Base-by-base conservation (phyloP, 1,140 invertebrate genomes). In the Laupala kohalensis region DNA sequence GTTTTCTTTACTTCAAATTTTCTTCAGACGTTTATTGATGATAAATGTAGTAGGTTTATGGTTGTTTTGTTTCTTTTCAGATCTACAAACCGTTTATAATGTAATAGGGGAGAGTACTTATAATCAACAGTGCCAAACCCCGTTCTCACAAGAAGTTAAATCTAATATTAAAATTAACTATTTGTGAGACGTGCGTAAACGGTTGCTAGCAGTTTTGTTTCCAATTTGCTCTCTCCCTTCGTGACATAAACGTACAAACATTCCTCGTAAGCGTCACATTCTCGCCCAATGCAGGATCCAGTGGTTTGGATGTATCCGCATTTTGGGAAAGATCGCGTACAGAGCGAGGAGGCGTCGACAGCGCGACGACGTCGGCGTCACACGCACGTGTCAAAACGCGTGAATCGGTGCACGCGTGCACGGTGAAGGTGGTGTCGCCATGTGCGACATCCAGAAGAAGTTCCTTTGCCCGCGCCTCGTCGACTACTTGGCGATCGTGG, bases 401-500 rank as follows among this genome's bases (percentile, higher is more conserved):
- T n/a, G n/a, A n/a, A n/a, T n/a, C n/a, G n/a, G n/a, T n/a, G n/a
- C n/a, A n/a, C n/a, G n/a, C n/a, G n/a, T n/a, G n/a, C n/a, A 19
- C 37, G 19, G 19, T 19, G 19, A 53, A 53, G 37, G 9, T 53
- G 9, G 9, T 13, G 37, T 53, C 37, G 9, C 19, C 62, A 75
- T 74, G 73, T 70, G 73, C 67, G 89, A 90, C 79, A 83, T 87
- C 78, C 90, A 92, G 79, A 90, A 90, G 78, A 90, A 91, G 78
- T 90, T 89, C 78, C 80, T 93, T 75, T 94, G 92, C 79, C 92
- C 92, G 76, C 88, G 92, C 74, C 81, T 94, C 77, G 89, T 93
- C 78, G 97, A 99, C 86, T 99, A 99, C 83, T 86, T 99, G 79
- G 92, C 96, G 73, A 95, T 99, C 75, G 95, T 98, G 73, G 97